These are phyloP conservation scores for Puffinus mauretanicus DNA, from an alignment of 2,113 vertebrate genomes.

Conservation along the genomic window DNA sequence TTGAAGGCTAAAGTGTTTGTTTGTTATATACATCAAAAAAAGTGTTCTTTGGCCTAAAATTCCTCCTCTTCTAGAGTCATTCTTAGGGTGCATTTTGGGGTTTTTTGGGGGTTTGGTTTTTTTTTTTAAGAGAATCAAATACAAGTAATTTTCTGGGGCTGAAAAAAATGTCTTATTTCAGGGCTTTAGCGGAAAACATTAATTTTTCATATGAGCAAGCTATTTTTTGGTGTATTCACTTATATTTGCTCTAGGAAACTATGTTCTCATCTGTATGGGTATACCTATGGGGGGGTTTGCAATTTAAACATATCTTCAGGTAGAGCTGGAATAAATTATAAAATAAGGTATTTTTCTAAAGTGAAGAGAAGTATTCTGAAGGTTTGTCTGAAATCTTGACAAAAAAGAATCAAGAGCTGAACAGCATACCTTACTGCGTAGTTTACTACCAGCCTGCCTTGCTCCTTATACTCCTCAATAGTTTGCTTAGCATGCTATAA, in stretches of 20 bases:
- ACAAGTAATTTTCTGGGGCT: neutral
- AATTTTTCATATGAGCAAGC: neutral
- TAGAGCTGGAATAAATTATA: neutral
- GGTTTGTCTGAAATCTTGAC: neutral
- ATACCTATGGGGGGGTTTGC: neutral
- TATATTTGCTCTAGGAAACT: neutral
- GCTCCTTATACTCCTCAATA: neutral
- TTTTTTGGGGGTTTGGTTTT: neutral
- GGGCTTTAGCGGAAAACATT: neutral
- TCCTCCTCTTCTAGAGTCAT: neutral
- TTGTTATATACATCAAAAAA: neutral
- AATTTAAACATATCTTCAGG: neutral
- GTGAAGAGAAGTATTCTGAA: neutral
- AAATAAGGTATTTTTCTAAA: neutral
- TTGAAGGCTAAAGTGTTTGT: neutral
- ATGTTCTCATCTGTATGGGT: neutral
- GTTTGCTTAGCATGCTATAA: neutral
- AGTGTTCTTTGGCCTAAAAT: neutral
- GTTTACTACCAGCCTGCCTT: neutral
- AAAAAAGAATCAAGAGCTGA: neutral
- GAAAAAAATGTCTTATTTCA: neutral
- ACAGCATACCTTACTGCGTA: neutral
- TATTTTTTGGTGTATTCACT: rapidly evolving
- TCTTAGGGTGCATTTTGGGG: rapidly evolving
- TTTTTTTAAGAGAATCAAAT: neutral